Base-by-base conservation (phyloP, 2,888 invertebrate species). In the Panopea generosa region DNA sequence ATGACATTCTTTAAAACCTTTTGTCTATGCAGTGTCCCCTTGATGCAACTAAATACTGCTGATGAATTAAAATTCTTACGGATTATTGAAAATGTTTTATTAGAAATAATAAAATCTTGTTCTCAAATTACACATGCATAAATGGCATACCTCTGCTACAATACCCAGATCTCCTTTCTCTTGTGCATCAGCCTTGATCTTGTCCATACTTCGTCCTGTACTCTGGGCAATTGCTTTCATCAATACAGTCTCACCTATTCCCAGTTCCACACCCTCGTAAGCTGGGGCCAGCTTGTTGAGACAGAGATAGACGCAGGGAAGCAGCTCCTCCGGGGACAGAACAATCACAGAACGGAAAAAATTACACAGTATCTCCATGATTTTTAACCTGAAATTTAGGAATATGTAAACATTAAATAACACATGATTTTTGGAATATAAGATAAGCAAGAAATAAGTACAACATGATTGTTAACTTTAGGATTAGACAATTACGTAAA, bases 211-310 rank as follows among this genome's bases (percentile, higher is more conserved):
- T 74, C 98, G 95, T 91, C 92, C 92, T 84, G 92, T 92, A 18
- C 91, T 86, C 77, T 92, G 91, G 57, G 97, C 97, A 56, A 99
- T 96, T 0, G 98, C 97, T 94, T 98, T 98, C 95, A 98, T 97
- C 59, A 99, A 94, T 82, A 96, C 96, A 0, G 96, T 96, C 90
- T 99, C 99, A 0, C 99, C 99, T 40, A 93, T 88, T n/a, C 99
- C 99, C 88, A 97, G 93, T 92, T 98, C 97, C 27, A 97, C 90
- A 93, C 98, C 99, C 93, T 98, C 97, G 92, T 98, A 99, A 0
- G 98, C 97, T 0, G 99, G 99, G 0, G 97, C 99, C 52, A 99
- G 93, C 92, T 97, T 96, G 93, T 99, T 99, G n/a, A 99, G 94
- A 89, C 98, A 98, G 83, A 99, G 93, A 93, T 99, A 99, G 20